These are phyloP conservation scores for Cheumatopsyche charites DNA, from an alignment of 1,140 invertebrate species.

Conservation along the genomic window DNA sequence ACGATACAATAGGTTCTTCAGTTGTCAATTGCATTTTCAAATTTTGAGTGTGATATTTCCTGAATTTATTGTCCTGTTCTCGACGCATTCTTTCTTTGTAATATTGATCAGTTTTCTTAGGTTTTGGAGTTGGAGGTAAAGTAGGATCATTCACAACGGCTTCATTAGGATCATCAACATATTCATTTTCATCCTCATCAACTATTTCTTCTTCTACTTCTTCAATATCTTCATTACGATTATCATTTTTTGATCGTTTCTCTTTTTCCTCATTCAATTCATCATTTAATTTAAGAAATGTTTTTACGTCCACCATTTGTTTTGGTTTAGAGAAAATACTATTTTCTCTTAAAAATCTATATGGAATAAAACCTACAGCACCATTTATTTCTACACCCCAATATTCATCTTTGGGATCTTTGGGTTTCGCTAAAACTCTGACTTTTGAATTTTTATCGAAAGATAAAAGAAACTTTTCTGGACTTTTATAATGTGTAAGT, in stretches of 20 bases:
- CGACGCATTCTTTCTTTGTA: neutral
- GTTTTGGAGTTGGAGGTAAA: neutral
- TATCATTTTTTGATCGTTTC: constrained; percentile 23
- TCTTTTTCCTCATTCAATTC: neutral
- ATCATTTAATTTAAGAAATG: constrained; percentile 17
- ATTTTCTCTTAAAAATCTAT: constrained; percentile 59
- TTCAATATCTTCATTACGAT: constrained; percentile 20
- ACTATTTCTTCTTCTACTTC: constrained; percentile 42
- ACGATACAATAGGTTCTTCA: constrained; percentile 8
- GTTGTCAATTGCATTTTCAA: neutral
- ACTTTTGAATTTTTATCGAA: constrained; percentile 69
- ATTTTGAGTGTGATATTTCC: constrained; percentile 1
- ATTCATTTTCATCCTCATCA: neutral
- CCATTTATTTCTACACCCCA: constrained; percentile 78
- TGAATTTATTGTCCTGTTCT: neutral
- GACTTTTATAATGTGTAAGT: constrained; percentile 63
- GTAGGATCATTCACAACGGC: neutral
- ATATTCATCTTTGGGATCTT: constrained; percentile 67
- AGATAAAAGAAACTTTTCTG: constrained; percentile 66
- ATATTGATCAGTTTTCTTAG: neutral
- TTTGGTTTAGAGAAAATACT: constrained; percentile 52
- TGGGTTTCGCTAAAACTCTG: constrained; percentile 73
- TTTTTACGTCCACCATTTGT: constrained; percentile 50
- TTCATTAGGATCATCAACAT: neutral
- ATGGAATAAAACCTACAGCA: constrained; percentile 72